A percentile compares a stretch with the other conserved stretches of the same genome.
Conservation (phyloP, 2,888 invertebrate species). For the Abscondita cerata region DNA sequence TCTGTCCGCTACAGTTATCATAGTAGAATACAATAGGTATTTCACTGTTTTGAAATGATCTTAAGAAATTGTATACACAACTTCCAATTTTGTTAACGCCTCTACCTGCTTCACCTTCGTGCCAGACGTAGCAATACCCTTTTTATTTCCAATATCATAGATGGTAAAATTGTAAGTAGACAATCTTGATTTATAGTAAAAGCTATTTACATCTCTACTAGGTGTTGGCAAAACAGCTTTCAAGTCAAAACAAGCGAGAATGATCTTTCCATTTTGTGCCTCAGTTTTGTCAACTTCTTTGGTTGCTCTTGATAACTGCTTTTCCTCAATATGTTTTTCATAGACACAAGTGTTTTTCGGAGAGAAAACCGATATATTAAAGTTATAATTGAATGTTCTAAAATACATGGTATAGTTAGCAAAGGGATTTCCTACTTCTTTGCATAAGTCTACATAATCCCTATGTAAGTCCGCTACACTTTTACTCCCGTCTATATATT, state of each 20-base stretch:
- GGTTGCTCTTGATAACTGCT: constrained; percentile 23
- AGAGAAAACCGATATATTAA: constrained; percentile 15
- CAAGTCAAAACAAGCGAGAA: constrained; percentile 32
- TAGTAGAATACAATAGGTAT: too few relatives aligned
- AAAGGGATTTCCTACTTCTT: neutral
- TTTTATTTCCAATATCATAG: constrained; percentile 40
- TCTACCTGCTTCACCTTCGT: constrained; percentile 47
- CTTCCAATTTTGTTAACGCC: constrained; percentile 50
- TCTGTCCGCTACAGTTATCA: too few relatives aligned
- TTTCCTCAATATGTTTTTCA: constrained; percentile 26
- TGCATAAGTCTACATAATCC: neutral
- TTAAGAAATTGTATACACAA: constrained; percentile 47
- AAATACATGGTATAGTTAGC: constrained; percentile 11
- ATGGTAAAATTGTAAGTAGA: constrained; percentile 46
- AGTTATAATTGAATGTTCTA: constrained; percentile 16
- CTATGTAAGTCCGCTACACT: constrained; percentile 1
- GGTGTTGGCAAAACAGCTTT: constrained; percentile 45
- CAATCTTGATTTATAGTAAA: constrained; percentile 48
- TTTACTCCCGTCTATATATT: constrained; percentile 7
- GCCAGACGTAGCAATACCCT: constrained; percentile 47
- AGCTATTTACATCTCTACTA: constrained; percentile 42
- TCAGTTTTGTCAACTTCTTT: constrained; percentile 16
- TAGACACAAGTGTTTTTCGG: constrained; percentile 27
- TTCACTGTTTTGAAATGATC: constrained; percentile 16
- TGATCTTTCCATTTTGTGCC: constrained; percentile 8